These are phyloP conservation scores for Acipenser oxyrinchus DNA, from an alignment of 2,797 vertebrate species.

Conservation along the genomic window DNA sequence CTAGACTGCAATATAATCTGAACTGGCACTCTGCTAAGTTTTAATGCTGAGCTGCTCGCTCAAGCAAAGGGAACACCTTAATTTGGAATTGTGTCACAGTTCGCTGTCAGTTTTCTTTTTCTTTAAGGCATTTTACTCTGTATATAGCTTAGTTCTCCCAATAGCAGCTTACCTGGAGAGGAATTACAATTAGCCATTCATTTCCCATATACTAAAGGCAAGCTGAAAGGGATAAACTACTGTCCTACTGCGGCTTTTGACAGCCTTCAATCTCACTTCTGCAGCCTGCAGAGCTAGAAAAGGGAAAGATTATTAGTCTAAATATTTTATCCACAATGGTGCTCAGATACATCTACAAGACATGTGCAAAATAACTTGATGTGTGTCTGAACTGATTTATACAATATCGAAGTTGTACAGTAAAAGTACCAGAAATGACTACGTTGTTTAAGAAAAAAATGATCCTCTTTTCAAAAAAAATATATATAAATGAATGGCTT, in stretches of 20 bases:
- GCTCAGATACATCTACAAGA: neutral
- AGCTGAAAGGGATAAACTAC: slow-evolving; percentile 24
- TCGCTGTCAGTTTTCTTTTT: too few species aligned
- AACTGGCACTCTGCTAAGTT: neutral
- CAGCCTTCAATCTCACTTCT: slow-evolving; percentile 31
- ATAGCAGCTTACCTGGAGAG: slow-evolving; percentile 53
- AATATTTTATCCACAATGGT: slow-evolving; percentile 19
- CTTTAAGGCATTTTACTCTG: too few species aligned
- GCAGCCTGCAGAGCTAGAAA: slow-evolving; percentile 37
- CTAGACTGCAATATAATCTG: neutral
- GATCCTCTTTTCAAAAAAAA: too few species aligned
- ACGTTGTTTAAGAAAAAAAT: too few species aligned
- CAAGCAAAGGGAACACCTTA: neutral
- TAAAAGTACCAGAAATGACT: too few species aligned
- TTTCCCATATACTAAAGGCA: slow-evolving; percentile 40
- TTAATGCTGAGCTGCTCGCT: neutral
- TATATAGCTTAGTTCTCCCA: neutral
- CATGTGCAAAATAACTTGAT: too few species aligned
- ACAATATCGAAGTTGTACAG: too few species aligned
- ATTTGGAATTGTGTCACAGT: neutral
- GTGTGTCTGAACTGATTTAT: too few species aligned
- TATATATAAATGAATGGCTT: too few species aligned
- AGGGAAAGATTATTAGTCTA: slow-evolving; percentile 21
- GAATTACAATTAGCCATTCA: slow-evolving; percentile 60
- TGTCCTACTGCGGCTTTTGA: slow-evolving; percentile 3